Evolutionary conservation across 2,888 invertebrate genomes (phyloP), one percentile per base, ranked within the genome.

Genomic region (Leptopterna dolabrata): DNA sequence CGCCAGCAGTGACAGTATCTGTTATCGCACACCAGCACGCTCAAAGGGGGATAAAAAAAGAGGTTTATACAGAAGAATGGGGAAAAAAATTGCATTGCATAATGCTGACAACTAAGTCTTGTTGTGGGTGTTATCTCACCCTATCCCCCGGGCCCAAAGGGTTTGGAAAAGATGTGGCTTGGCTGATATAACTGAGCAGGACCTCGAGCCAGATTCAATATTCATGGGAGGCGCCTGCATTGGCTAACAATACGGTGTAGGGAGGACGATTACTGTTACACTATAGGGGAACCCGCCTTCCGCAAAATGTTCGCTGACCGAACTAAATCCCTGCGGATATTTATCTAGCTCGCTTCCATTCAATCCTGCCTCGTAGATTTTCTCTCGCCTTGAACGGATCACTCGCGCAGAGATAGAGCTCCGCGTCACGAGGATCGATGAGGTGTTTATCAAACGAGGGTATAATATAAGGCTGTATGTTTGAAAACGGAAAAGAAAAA

Each of bases 221-320:
- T 76, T 76, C 76, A 76, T 76, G 76, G 76, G 30, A 30, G 36
- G 41, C 43, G 43, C 76, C 76, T 73, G 36, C 73, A 73, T 11
- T 36, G 73, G 36, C 73, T 73, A 24, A 73, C 73, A 73, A 73
- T 73, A 73, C 73, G 30, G 73, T 30, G 73, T 73, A 3, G 73
- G 36, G 30, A 16, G 30, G 76, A n/a, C 76, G 76, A 76, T 76
- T 76, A 76, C 76, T 24, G 36, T 76, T 76, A 76, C 76, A 76
- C 76, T 36, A 76, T 76, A 41, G 19, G 19, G 76, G 43, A 76
- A 2, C 76, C 24, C 24, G 41, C 76, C 36, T 76, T 76, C 43
- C 76, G 36, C 41, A 41, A 16, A n/a, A 73, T 43, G 76, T 76
- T 76, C 76, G 30, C 43, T 16, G 76, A 55, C 73, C 73, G 36